These are phyloP conservation scores for Cataglyphis hispanica DNA, from an alignment of 1,140 invertebrate genomes.

Conservation along the genomic window DNA sequence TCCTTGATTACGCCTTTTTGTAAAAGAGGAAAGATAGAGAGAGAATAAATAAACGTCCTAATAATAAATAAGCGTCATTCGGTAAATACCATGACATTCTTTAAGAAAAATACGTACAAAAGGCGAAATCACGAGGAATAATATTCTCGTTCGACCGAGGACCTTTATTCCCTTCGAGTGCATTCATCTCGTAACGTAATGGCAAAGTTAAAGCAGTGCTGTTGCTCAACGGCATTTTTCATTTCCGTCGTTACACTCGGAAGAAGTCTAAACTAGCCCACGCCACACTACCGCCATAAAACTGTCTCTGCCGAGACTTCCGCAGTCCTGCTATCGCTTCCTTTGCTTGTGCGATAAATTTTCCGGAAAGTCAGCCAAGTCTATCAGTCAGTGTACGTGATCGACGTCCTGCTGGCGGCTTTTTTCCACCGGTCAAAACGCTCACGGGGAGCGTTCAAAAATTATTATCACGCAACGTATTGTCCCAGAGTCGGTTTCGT, in stretches of 20 bases:
- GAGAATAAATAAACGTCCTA: not conserved
- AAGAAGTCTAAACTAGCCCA: constrained; percentile 49
- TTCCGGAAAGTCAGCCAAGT: constrained; percentile 29
- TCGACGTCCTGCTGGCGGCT: not conserved
- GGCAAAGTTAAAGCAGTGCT: constrained; percentile 42
- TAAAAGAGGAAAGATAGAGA: not conserved
- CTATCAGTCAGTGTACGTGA: constrained; percentile 35
- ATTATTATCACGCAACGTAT: constrained; percentile 38
- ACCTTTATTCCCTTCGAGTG: constrained; percentile 42
- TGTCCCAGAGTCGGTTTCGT: not conserved
- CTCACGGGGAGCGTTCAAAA: not conserved
- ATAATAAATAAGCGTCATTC: constrained; percentile 48
- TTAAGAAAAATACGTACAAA: constrained; percentile 21
- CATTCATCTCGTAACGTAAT: constrained; percentile 44
- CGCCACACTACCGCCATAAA: constrained; percentile 28
- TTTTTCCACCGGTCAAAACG: not conserved
- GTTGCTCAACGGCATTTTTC: constrained; percentile 52
- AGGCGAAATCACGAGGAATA: constrained; percentile 41
- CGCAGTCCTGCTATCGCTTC: not conserved
- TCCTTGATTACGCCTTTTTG: not conserved
- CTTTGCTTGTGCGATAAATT: constrained; percentile 48
- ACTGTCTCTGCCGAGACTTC: constrained; percentile 41
- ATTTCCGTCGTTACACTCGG: constrained; percentile 53
- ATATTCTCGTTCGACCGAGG: constrained; percentile 48
- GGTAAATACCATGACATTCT: constrained; percentile 24